Evolutionary conservation across 2,888 invertebrate species (phyloP).

Genomic region (Tipula unca): DNA sequence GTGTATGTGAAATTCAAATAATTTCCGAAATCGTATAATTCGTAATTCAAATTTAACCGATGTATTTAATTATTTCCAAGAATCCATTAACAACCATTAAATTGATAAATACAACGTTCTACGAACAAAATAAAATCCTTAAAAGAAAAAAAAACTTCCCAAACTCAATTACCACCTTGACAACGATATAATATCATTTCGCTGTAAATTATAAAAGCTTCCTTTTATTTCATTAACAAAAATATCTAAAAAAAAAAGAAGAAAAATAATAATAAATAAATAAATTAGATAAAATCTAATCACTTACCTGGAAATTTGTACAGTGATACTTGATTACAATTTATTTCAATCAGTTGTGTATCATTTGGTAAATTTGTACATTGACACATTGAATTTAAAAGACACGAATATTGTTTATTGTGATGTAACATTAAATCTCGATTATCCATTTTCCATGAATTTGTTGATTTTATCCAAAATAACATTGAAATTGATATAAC

Average conservation of each 20-base stretch:
- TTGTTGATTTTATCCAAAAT: slow-evolving; percentile 35
- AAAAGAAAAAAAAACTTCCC: neutral
- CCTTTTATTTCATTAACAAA: neutral
- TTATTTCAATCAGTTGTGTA: slow-evolving; percentile 42
- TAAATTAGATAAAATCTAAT: neutral
- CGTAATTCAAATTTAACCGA: too few species aligned
- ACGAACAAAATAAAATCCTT: neutral
- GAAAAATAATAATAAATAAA: neutral
- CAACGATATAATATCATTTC: neutral
- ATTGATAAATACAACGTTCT: neutral
- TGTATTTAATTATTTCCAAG: neutral
- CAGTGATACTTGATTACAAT: slow-evolving; percentile 42
- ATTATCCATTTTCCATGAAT: slow-evolving; percentile 42
- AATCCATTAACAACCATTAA: neutral
- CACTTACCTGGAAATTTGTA: slow-evolving; percentile 44
- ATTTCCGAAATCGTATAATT: too few species aligned
- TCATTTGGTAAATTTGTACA: slow-evolving; percentile 42
- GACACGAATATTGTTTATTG: slow-evolving; percentile 40
- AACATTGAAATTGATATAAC: slow-evolving; percentile 39
- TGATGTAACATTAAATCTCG: slow-evolving; percentile 33
- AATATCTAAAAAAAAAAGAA: neutral
- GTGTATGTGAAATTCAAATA: too few species aligned
- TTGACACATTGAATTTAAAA: slow-evolving; percentile 42
- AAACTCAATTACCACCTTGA: neutral
- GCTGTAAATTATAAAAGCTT: neutral